Evolutionary conservation across 2,888 invertebrate genomes (phyloP).

Genomic region (Machimus atricapillus): DNA sequence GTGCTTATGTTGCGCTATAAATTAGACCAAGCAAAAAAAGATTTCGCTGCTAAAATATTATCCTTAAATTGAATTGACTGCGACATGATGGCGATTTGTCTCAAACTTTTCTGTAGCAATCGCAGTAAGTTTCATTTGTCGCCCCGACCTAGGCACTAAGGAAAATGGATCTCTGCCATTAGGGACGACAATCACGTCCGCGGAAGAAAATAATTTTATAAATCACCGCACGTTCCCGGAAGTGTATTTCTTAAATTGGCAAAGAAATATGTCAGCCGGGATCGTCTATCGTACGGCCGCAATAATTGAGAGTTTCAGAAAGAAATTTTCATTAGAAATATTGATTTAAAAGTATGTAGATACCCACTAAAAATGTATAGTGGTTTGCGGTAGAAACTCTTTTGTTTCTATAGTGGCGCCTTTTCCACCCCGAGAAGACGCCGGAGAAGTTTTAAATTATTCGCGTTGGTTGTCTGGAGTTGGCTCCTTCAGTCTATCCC

Average conservation of each 20-base stretch:
- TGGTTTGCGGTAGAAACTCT: neutral
- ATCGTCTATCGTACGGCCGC: constrained; percentile 1
- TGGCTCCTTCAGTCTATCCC: neutral
- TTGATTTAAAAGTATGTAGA: neutral
- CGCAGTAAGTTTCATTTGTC: constrained; percentile 28
- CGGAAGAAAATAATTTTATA: constrained; percentile 43
- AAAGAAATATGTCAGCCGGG: constrained; percentile 41
- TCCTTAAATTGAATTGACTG: constrained; percentile 33
- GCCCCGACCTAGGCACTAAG: constrained; percentile 16
- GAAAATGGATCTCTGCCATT: constrained; percentile 29
- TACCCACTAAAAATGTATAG: neutral
- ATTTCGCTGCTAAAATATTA: constrained; percentile 22
- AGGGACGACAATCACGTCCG: constrained; percentile 39
- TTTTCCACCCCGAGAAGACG: neutral
- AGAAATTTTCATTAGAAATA: constrained; percentile 35
- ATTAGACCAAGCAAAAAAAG: neutral
- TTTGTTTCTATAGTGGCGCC: neutral
- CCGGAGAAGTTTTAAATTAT: neutral
- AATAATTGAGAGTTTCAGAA: constrained; percentile 23
- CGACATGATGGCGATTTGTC: constrained; percentile 31
- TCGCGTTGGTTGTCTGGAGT: neutral
- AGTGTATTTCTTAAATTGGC: constrained; percentile 47
- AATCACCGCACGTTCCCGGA: constrained; percentile 44
- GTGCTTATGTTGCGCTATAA: constrained; percentile 21
- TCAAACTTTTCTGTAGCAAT: constrained; percentile 26